Evolutionary conservation across 2,888 invertebrate genomes (phyloP).

Genomic region (Clepsis dumicolana): DNA sequence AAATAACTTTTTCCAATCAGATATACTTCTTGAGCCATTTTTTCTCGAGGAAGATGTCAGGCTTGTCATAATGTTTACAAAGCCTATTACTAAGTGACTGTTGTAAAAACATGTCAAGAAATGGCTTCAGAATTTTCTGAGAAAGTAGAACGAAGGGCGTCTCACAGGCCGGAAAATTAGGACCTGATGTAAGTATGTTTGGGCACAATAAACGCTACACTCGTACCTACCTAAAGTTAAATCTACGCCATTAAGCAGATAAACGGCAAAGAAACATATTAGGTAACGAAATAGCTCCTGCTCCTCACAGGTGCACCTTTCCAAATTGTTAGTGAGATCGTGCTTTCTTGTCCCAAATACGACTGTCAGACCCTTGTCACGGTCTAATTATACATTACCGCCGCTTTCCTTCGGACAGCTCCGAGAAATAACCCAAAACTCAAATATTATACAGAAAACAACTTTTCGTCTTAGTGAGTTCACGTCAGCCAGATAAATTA

Average conservation of each 20-base stretch:
- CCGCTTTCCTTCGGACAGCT: constrained; percentile 73
- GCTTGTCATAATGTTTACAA: too few species aligned
- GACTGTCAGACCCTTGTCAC: constrained; percentile 84
- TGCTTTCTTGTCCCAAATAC: constrained; percentile 78
- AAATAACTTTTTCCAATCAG: too few species aligned
- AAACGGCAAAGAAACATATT: constrained; percentile 33
- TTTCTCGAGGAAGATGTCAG: too few species aligned
- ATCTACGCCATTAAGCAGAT: constrained; percentile 16
- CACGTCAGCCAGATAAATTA: constrained; percentile 43
- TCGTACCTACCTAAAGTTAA: background rate
- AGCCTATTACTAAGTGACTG: background rate
- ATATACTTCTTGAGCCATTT: too few species aligned
- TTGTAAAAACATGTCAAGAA: background rate
- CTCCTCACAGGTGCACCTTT: constrained; percentile 71
- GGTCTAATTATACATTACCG: constrained; percentile 82
- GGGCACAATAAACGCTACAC: background rate
- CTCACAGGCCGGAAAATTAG: background rate
- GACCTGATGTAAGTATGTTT: background rate
- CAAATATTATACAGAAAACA: constrained; percentile 63
- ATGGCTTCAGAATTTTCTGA: background rate
- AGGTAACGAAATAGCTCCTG: constrained; percentile 35
- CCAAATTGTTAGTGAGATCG: constrained; percentile 69
- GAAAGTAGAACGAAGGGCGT: too few species aligned
- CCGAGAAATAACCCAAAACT: constrained; percentile 52
- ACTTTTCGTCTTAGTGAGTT: constrained; percentile 47